Percentiles rank a stretch among this genome's conserved stretches.
These are phyloP conservation scores for Aphelocoma coerulescens DNA, from an alignment of 2,113 vertebrate genomes.

Conservation along the genomic window DNA sequence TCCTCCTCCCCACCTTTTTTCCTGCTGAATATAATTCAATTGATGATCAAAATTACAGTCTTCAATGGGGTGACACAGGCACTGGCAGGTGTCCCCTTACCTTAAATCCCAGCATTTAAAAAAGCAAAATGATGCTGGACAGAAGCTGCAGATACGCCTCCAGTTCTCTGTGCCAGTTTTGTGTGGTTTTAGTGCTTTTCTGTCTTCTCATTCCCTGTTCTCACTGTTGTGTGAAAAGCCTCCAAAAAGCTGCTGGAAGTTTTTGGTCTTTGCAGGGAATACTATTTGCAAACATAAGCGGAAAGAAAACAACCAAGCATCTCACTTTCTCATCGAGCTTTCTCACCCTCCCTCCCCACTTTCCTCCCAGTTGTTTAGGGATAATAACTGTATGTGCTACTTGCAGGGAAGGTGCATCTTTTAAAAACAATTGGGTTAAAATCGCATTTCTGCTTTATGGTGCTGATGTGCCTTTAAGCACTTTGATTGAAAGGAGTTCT, in stretches of 20 bases:
- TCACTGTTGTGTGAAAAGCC: neutral
- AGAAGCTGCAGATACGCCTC: neutral
- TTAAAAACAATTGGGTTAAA: neutral
- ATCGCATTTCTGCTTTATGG: neutral
- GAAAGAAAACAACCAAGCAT: neutral
- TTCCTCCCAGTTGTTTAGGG: neutral
- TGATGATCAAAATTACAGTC: neutral
- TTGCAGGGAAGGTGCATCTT: neutral
- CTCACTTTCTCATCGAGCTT: neutral
- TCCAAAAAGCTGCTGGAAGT: neutral
- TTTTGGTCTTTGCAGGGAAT: neutral
- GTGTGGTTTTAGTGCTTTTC: neutral
- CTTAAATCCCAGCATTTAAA: neutral
- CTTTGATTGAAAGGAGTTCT: conserved; percentile 59
- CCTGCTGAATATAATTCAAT: neutral
- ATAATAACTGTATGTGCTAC: neutral
- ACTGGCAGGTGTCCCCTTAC: neutral
- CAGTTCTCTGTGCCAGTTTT: neutral
- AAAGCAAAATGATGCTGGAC: neutral
- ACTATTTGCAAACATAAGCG: neutral
- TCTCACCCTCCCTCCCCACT: neutral
- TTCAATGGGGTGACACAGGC: neutral
- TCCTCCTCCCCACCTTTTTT: neutral
- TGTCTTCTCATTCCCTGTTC: neutral
- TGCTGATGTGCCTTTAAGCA: conserved; percentile 41